Evolutionary conservation across 1,140 invertebrate species (phyloP).

Genomic region (Cotesia typhae): DNA sequence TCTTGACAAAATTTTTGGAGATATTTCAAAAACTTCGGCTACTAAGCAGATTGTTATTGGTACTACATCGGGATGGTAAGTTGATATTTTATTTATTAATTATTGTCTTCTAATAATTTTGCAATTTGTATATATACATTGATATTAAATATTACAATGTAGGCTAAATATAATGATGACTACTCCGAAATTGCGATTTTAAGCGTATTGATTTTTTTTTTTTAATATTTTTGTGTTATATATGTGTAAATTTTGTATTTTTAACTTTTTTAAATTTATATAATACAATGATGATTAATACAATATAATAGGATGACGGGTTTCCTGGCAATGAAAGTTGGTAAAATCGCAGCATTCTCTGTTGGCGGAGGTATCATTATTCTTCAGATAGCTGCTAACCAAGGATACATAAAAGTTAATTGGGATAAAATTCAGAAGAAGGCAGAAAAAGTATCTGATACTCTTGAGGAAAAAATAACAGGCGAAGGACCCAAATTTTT

Average conservation of each 20-base stretch:
- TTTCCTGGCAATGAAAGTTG: conserved; percentile 89
- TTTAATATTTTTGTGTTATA: background rate
- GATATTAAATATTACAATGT: background rate
- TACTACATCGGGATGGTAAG: conserved; percentile 86
- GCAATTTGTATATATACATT: too few species aligned
- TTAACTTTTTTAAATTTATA: conserved; percentile 18
- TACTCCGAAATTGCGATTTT: background rate
- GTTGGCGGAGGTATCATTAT: conserved; percentile 89
- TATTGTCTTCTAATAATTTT: background rate
- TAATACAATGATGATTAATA: conserved; percentile 27
- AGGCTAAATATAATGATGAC: background rate
- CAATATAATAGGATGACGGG: conserved; percentile 80
- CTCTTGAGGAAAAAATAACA: conserved; percentile 80
- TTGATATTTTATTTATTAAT: conserved; percentile 24
- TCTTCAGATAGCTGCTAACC: conserved; percentile 88
- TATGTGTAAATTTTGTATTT: background rate
- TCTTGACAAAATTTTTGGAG: conserved; percentile 77
- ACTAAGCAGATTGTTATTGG: conserved; percentile 89
- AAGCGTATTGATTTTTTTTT: background rate
- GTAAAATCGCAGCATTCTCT: conserved; percentile 87
- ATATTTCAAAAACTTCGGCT: conserved; percentile 83
- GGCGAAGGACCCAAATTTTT: conserved; percentile 76
- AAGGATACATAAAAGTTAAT: conserved; percentile 92
- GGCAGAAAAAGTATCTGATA: conserved; percentile 82
- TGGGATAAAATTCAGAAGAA: conserved; percentile 87